Conservation (phyloP, 1,140 invertebrate genomes). For the Agrypnia vestita region DNA sequence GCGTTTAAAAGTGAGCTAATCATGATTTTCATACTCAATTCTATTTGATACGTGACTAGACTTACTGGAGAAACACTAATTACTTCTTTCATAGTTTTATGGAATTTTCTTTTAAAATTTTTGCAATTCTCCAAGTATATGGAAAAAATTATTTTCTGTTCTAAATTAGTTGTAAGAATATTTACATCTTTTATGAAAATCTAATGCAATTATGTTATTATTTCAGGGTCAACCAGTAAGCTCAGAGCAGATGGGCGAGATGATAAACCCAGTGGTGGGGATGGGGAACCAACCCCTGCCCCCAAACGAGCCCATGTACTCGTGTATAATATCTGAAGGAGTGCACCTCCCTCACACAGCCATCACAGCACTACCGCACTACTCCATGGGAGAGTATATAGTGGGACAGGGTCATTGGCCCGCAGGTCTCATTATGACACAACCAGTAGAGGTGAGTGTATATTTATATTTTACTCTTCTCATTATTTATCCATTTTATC, state of each 20-base stretch:
- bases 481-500: too few species aligned
- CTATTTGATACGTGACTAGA: too few species aligned
- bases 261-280: constrained; percentile 46
- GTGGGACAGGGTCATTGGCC: constrained; percentile 68
- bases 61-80: too few species aligned
- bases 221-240: constrained; percentile 64
- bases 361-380: constrained; percentile 67
- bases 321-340: constrained; percentile 61
- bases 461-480: not conserved
- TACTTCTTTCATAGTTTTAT: too few species aligned
- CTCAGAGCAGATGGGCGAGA: constrained; percentile 64
- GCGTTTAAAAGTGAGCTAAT: too few species aligned
- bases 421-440: constrained; percentile 68
- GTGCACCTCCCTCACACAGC: constrained; percentile 66
- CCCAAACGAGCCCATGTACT: constrained; percentile 63
- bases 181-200: too few species aligned
- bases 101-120: too few species aligned
- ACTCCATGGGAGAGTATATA: constrained; percentile 67
- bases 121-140: too few species aligned
- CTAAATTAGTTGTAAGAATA: too few species aligned
- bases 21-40: too few species aligned
- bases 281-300: constrained; percentile 60
- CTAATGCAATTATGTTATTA: constrained; percentile 14
- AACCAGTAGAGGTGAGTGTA: constrained; percentile 67
- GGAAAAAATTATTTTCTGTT: too few species aligned